Evolutionary conservation across 2,797 vertebrate species (phyloP).

Genomic region (Nannoperca obscura): DNA sequence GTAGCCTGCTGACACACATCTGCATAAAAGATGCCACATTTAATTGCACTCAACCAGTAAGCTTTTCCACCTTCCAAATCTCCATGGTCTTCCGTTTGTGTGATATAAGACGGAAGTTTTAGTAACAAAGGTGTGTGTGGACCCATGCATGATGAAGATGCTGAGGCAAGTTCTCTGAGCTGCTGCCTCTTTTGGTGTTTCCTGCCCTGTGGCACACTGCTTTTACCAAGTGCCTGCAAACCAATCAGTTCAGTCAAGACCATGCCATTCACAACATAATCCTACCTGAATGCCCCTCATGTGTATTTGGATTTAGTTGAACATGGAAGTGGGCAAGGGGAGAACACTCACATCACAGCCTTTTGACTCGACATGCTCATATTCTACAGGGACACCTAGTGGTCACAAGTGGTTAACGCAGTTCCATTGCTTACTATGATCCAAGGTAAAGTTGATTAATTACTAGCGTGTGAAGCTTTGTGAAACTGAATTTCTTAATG

Average conservation of each 20-base stretch:
- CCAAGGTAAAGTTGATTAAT: neutral
- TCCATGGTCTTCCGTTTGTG: neutral
- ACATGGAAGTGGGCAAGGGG: too few species aligned
- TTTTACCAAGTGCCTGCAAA: neutral
- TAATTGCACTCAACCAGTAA: neutral
- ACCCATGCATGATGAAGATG: neutral
- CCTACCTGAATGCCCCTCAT: too few species aligned
- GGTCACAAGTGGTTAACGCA: constrained; percentile 27
- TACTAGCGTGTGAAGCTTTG: neutral
- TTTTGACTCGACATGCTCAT: neutral
- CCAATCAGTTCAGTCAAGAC: neutral
- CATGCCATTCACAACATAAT: neutral
- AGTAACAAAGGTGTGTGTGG: neutral
- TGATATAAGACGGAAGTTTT: neutral
- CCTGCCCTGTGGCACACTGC: neutral
- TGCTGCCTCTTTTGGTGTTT: neutral
- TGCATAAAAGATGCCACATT: neutral
- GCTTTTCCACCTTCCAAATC: too few species aligned
- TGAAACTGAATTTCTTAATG: neutral
- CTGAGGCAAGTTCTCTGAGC: neutral
- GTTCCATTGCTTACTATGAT: neutral
- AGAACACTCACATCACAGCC: neutral
- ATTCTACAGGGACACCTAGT: constrained; percentile 51
- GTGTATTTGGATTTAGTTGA: too few species aligned
- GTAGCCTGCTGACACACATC: neutral